phyloP scores from a whole-genome alignment of 2,888 invertebrate genomes.

The Idaea aversata region DNA sequence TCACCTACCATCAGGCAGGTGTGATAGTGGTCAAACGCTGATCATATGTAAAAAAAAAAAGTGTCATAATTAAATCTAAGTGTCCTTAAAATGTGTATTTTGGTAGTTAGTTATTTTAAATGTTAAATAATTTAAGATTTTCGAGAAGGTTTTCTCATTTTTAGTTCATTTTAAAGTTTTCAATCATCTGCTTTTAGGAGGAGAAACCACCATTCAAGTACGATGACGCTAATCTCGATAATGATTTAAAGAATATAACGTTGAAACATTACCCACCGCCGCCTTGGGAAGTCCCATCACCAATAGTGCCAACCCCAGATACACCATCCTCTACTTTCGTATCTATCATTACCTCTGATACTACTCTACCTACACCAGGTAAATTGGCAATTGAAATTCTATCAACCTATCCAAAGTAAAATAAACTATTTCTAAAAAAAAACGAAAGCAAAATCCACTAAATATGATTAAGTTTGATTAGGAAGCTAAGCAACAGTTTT shows the following conservation, averaged over 20 bases:
- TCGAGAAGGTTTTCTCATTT: too few relatives aligned
- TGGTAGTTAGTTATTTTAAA: too few relatives aligned
- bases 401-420: neutral
- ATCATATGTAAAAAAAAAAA: too few relatives aligned
- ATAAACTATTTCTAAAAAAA: too few relatives aligned
- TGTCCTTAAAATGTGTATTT: too few relatives aligned
- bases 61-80: too few relatives aligned
- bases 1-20: too few relatives aligned
- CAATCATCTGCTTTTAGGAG: constrained; percentile 24
- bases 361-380: constrained; percentile 70
- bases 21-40: too few relatives aligned
- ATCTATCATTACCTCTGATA: constrained; percentile 58
- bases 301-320: constrained; percentile 33
- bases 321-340: constrained; percentile 66
- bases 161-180: neutral
- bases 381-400: constrained; percentile 5
- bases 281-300: constrained; percentile 24
- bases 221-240: constrained; percentile 36
- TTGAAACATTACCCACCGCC: constrained; percentile 41
- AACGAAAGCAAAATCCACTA: too few relatives aligned
- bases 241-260: constrained; percentile 46
- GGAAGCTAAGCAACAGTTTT: too few relatives aligned
- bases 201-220: constrained; percentile 32
- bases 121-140: too few relatives aligned
- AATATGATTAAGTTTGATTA: too few relatives aligned